phyloP scores from a whole-genome alignment of 2,113 vertebrate species.

The Apteryx owenii region DNA sequence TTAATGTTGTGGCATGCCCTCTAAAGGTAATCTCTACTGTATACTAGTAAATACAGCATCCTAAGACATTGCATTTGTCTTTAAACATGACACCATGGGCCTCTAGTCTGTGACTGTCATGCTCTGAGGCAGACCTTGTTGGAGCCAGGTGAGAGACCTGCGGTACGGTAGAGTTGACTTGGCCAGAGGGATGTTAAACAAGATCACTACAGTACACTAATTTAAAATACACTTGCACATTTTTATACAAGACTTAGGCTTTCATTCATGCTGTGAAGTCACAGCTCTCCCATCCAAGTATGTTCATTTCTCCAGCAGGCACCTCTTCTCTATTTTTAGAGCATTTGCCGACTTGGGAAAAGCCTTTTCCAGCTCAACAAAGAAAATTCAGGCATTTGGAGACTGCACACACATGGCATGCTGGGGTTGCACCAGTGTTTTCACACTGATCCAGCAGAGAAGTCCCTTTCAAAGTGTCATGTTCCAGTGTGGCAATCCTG shows the following conservation, averaged over 20 bases:
- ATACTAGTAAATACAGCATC: rapidly evolving
- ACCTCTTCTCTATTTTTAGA: background rate
- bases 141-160: background rate
- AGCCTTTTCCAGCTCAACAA: rapidly evolving
- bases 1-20: rapidly evolving
- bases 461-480: background rate
- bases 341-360: background rate
- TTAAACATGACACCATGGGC: background rate
- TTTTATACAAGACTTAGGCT: background rate
- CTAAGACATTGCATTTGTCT: rapidly evolving
- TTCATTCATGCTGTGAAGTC: background rate
- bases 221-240: background rate
- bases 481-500: background rate
- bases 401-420: rapidly evolving
- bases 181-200: rapidly evolving
- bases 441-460: background rate
- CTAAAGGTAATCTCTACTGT: background rate
- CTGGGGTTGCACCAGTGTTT: background rate
- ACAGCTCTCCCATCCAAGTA: background rate
- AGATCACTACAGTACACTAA: background rate
- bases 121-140: background rate
- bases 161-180: background rate
- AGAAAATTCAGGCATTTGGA: background rate
- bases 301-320: background rate
- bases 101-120: background rate